Conservation (phyloP, 2,113 vertebrate genomes). For the Nettapus auritus region DNA sequence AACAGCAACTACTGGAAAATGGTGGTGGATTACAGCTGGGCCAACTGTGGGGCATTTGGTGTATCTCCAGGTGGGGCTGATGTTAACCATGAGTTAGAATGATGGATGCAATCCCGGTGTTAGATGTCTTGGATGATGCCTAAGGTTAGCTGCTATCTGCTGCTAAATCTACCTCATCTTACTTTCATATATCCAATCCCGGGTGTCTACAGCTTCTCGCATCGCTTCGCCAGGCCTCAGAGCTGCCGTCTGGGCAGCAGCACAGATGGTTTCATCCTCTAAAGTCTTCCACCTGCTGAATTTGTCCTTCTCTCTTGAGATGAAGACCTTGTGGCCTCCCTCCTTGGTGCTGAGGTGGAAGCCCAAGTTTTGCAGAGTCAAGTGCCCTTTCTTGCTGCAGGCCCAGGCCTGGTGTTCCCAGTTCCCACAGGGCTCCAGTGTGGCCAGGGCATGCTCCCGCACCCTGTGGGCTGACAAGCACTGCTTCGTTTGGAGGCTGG, state of each 20-base stretch:
- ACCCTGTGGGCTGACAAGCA: slow-evolving; percentile 76
- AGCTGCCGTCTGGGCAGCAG: neutral
- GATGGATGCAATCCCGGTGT: neutral
- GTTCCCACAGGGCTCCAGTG: slow-evolving; percentile 74
- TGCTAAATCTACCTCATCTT: slow-evolving; percentile 38
- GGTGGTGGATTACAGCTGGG: neutral
- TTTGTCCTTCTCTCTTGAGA: slow-evolving; percentile 77
- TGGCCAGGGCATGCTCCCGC: slow-evolving; percentile 67
- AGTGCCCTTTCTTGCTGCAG: slow-evolving; percentile 86
- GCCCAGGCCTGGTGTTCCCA: slow-evolving; percentile 78
- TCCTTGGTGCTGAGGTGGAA: slow-evolving; percentile 79
- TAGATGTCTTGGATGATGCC: neutral
- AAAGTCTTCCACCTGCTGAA: slow-evolving; percentile 82
- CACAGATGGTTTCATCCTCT: slow-evolving; percentile 73
- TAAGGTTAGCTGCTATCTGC: slow-evolving; percentile 4
- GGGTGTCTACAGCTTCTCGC: neutral
- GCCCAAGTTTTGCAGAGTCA: slow-evolving; percentile 75
- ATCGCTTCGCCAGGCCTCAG: neutral
- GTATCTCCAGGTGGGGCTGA: accelerated
- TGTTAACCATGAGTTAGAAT: neutral
- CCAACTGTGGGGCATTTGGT: neutral
- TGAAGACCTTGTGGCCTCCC: slow-evolving; percentile 77
- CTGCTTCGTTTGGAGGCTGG: slow-evolving; percentile 67
- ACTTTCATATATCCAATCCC: slow-evolving; percentile 39
- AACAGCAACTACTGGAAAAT: neutral